A percentile compares a stretch with the other conserved stretches of the same genome.
These are phyloP conservation scores for Syrrhaptes paradoxus DNA, from an alignment of 2,113 vertebrate species.

Conservation along the genomic window DNA sequence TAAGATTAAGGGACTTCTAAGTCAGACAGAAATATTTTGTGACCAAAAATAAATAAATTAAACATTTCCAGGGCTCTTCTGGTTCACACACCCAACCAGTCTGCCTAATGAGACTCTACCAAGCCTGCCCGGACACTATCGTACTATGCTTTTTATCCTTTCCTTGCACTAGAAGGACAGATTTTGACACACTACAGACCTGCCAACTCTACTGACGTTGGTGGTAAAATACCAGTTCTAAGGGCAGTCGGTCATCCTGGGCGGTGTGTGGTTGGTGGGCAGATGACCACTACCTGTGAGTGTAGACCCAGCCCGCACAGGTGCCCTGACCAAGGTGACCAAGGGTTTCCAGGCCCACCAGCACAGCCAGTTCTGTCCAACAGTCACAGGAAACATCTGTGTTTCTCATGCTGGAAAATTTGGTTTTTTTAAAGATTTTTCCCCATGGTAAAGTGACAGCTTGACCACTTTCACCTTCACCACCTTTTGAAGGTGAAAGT, in stretches of 20 bases:
- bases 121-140: neutral
- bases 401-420: neutral
- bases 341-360: neutral
- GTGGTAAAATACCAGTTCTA: neutral
- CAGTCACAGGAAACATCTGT: rapidly evolving
- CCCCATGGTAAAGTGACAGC: neutral
- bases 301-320: neutral
- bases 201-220: neutral
- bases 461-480: too few relatives aligned
- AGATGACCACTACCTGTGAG: neutral
- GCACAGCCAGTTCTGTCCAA: neutral
- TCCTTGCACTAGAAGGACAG: neutral
- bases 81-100: neutral
- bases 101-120: neutral
- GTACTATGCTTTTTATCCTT: neutral
- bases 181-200: neutral
- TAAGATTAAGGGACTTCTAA: neutral
- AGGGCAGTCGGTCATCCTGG: neutral
- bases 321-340: rapidly evolving
- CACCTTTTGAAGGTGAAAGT: neutral
- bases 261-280: rapidly evolving
- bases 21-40: neutral
- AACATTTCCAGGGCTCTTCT: neutral
- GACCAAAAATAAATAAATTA: neutral
- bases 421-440: neutral